Base-by-base conservation (phyloP, 2,113 vertebrate species). In the Marmota monax region DNA sequence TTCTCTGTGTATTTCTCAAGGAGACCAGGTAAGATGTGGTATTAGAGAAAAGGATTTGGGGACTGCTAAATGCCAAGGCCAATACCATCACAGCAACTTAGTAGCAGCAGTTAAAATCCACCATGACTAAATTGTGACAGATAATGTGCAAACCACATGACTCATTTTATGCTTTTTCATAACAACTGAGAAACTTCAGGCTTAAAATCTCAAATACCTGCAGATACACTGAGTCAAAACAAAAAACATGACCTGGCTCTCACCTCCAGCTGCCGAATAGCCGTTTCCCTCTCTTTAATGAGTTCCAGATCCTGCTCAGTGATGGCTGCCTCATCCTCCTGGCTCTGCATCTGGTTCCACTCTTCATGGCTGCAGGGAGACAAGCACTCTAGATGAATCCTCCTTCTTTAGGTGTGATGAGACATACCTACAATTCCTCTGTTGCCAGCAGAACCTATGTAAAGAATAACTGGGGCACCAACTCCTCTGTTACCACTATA, bases 281-380 rank as follows among this genome's bases (percentile, higher is more conserved):
- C 99, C 0, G 99, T 99, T 98, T 99, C 99, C 96, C 99, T 99
- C 97, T 99, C 99, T 97, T 99, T 99, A 97, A 99, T 99, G 88
- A 99, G 99, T 96, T 99, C 99, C 98, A 99, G 98, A 95, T 99
- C 99, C 96, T 99, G 99, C 90, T 99, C 99, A 0, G 99, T 99
- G 98, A 99, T 99, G 97, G 98, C 99, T 53, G 95, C 97, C 34
- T 99, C 99, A 53, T 99, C 99, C 42, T 99, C 98, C 97, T 99
- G 99, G 90, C 98, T 98, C 92, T 98, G 99, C 98, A 99, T 99
- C 98, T 99, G 99, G 98, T 98, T 99, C 99, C 99, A 99, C 3
- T 99, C 99, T 94, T 99, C 99, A 98, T 99, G 99, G 98, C 99
- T 99, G 96, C 11, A 97, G 95, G 96, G 80, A 98, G 27, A 98